Conservation (phyloP, 1,140 invertebrate species). For the Aphelenchoides besseyi region DNA sequence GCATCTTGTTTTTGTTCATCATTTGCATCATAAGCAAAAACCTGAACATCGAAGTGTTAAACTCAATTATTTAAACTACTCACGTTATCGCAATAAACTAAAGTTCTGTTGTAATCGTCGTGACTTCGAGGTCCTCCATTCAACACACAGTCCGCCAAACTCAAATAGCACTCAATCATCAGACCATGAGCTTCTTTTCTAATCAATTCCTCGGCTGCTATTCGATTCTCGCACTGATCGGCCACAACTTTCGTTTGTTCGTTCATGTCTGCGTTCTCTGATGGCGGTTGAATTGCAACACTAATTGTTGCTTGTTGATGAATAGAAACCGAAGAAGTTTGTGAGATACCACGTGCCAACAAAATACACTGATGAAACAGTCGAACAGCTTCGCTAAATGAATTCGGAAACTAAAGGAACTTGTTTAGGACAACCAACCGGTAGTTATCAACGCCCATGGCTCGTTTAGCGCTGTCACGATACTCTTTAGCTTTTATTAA, state of each 20-base stretch:
- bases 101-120: slow-evolving; percentile 35
- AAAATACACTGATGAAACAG: slow-evolving; percentile 16
- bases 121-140: slow-evolving; percentile 26
- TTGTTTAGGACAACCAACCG: background rate
- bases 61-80: background rate
- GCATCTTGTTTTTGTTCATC: slow-evolving; percentile 35
- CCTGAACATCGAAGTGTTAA: slow-evolving; percentile 24
- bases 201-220: slow-evolving; percentile 27
- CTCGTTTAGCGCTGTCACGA: background rate
- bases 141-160: slow-evolving; percentile 36
- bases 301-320: background rate
- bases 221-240: background rate
- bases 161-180: slow-evolving; percentile 39
- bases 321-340: background rate
- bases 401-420: background rate
- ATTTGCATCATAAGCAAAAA: slow-evolving; percentile 23
- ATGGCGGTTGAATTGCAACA: background rate
- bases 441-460: background rate
- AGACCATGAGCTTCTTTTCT: slow-evolving; percentile 19
- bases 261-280: background rate
- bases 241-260: slow-evolving; percentile 4
- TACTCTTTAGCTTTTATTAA: background rate
- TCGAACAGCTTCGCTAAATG: slow-evolving; percentile 7
- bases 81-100: slow-evolving; percentile 36
- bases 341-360: background rate